phyloP scores from a whole-genome alignment of 2,113 vertebrate species.

The Rhinolophus sinicus region DNA sequence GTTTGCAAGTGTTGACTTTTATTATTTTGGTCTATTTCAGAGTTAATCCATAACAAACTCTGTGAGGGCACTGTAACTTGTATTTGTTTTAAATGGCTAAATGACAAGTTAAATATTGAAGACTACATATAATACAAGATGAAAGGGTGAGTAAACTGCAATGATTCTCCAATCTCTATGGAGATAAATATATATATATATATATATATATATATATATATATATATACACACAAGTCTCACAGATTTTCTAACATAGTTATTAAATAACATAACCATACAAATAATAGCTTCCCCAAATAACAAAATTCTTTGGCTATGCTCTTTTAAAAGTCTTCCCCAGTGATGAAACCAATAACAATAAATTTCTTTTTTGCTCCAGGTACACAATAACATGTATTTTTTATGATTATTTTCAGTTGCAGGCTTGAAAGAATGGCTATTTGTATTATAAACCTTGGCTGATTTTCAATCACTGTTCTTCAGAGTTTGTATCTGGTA shows the following conservation, averaged over 20 bases:
- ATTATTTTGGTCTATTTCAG: conserved; percentile 60
- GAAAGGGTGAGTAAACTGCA: conserved; percentile 74
- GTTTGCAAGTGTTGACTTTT: not conserved
- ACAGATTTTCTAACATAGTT: conserved; percentile 80
- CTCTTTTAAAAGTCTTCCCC: not conserved
- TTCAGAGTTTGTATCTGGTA: not conserved
- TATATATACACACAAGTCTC: too few species aligned
- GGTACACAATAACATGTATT: not conserved
- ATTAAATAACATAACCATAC: conserved; percentile 78
- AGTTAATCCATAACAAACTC: conserved; percentile 55
- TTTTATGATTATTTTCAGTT: not conserved
- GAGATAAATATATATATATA: conserved; percentile 68
- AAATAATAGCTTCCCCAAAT: conserved; percentile 74
- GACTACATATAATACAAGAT: conserved; percentile 76
- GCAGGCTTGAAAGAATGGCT: not conserved
- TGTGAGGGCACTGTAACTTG: conserved; percentile 60
- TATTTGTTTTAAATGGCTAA: conserved; percentile 71
- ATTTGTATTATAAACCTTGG: not conserved
- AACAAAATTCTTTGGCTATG: not conserved
- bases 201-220: too few species aligned
- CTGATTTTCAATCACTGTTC: not conserved
- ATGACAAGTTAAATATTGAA: conserved; percentile 82
- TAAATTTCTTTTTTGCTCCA: not conserved
- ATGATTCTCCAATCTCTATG: conserved; percentile 74
- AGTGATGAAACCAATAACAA: not conserved